Conservation (phyloP, 2,113 vertebrate species). For the Bubo bubo region DNA sequence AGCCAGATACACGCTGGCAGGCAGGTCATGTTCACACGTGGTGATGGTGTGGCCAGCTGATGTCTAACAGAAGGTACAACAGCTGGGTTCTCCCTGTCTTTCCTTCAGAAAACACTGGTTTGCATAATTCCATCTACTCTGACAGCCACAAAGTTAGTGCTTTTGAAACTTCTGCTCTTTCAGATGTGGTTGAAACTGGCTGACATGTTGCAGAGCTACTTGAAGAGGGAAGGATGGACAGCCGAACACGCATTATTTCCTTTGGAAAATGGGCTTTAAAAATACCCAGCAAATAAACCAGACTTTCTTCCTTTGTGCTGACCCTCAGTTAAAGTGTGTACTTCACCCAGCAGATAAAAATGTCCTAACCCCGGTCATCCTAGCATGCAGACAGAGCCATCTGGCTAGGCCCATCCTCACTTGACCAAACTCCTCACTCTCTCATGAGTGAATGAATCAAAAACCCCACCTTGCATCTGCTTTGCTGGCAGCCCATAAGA, state of each 20-base stretch:
- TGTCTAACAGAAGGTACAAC: neutral
- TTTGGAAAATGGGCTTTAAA: neutral
- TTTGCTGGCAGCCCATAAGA: neutral
- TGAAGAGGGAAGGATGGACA: neutral
- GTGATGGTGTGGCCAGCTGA: neutral
- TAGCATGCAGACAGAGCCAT: neutral
- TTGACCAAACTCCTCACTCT: neutral
- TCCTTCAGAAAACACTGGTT: neutral
- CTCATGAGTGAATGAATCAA: constrained; percentile 3
- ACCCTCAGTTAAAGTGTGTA: neutral
- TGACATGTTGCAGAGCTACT: neutral
- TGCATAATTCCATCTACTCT: neutral
- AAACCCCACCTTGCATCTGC: constrained; percentile 25
- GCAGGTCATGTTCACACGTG: neutral
- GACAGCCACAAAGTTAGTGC: neutral
- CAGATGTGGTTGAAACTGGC: neutral
- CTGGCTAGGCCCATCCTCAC: neutral
- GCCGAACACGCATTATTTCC: neutral
- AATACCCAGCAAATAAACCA: neutral
- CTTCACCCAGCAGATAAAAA: neutral
- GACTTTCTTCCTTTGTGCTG: neutral
- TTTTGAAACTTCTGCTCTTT: neutral
- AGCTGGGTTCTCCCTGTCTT: neutral
- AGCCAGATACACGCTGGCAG: neutral
- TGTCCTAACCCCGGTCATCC: neutral